Evolutionary conservation across 2,113 vertebrate genomes (phyloP).

Genomic region (Brachyhypopomus gauderio): DNA sequence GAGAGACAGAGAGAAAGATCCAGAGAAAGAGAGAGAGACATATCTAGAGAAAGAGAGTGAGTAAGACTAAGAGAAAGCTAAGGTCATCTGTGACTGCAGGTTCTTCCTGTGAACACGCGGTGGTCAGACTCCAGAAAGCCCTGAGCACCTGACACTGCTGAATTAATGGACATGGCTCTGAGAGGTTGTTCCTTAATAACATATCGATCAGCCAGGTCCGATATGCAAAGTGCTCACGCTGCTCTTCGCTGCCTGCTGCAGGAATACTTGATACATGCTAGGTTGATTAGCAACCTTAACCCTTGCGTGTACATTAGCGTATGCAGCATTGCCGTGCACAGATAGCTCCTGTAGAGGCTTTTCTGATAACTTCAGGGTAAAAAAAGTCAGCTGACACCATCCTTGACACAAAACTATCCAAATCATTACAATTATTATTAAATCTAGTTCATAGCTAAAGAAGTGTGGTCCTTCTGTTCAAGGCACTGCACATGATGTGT

Average conservation of each 20-base stretch:
- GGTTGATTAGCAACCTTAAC: conserved; percentile 69
- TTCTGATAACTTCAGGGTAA: background rate
- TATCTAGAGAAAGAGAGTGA: background rate
- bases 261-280: conserved; percentile 69
- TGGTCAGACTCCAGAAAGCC: conserved; percentile 67
- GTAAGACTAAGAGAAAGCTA: conserved; percentile 24
- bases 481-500: too few species aligned
- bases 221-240: conserved; percentile 84
- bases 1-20: background rate
- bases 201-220: conserved; percentile 85
- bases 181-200: conserved; percentile 93
- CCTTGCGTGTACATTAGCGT: background rate
- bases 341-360: background rate
- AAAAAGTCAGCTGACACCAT: background rate
- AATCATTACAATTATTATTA: too few species aligned
- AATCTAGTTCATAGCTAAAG: too few species aligned
- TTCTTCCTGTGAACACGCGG: conserved; percentile 61
- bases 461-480: too few species aligned
- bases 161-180: conserved; percentile 86
- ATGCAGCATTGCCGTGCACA: background rate
- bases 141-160: conserved; percentile 79
- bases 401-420: too few species aligned
- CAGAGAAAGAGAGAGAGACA: background rate
- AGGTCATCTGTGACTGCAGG: conserved; percentile 57
- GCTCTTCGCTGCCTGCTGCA: conserved; percentile 74